Evolutionary conservation across 2,888 invertebrate species (phyloP).

Genomic region (Pseudococcus viburni): DNA sequence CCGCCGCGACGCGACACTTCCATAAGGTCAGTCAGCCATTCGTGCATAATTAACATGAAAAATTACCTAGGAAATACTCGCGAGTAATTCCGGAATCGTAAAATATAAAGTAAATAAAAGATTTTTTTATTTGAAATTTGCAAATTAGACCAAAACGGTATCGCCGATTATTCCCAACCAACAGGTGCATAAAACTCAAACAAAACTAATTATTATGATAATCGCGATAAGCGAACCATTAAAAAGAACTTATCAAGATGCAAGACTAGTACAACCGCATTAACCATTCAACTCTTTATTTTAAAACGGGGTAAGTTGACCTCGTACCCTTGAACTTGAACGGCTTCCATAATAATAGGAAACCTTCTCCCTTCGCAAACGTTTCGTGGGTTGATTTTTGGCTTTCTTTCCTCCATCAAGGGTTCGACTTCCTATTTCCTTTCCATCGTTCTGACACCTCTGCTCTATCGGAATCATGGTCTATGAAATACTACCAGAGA

Average conservation of each 20-base stretch:
- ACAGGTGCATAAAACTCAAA: neutral
- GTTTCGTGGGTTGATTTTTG: neutral
- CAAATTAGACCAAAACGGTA: neutral
- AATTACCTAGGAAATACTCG: neutral
- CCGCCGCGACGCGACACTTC: neutral
- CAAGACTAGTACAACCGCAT: neutral
- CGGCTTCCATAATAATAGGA: neutral
- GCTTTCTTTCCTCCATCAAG: neutral
- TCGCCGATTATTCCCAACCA: neutral
- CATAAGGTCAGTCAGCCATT: neutral
- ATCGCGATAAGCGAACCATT: conserved; percentile 6
- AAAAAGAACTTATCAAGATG: neutral
- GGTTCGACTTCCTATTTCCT: conserved; percentile 33
- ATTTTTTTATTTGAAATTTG: neutral
- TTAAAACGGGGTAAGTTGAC: conserved; percentile 4
- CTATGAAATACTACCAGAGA: neutral
- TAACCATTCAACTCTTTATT: neutral
- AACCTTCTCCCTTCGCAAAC: neutral
- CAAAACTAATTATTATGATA: conserved; percentile 22
- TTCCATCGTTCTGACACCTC: neutral
- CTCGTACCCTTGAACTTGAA: conserved; percentile 31
- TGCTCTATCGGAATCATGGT: neutral
- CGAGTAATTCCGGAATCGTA: neutral
- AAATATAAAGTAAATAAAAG: neutral
- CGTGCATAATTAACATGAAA: neutral